These are phyloP conservation scores for Chromoteleia sp. DNA, from an alignment of 2,888 invertebrate species.

Conservation along the genomic window DNA sequence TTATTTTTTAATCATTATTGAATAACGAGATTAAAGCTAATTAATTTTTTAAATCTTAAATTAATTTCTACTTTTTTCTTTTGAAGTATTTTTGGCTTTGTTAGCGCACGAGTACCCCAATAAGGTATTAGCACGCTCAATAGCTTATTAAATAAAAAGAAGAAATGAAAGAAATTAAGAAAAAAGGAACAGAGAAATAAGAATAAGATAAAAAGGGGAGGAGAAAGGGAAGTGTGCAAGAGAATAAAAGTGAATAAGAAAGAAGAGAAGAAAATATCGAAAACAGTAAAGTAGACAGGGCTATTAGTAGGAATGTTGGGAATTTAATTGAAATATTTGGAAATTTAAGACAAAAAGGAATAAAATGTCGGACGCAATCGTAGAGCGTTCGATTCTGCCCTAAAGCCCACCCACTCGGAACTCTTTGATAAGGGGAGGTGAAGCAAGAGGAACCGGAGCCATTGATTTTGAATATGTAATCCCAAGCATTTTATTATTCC, in stretches of 20 bases:
- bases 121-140: slow-evolving; percentile 5
- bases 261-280: neutral
- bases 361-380: slow-evolving; percentile 76
- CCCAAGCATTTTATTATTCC: slow-evolving; percentile 83
- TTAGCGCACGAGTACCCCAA: neutral
- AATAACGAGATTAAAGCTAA: no score
- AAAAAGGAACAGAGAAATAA: slow-evolving; percentile 1
- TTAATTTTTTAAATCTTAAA: no score
- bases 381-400: slow-evolving; percentile 66
- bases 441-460: slow-evolving; percentile 75
- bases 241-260: slow-evolving; percentile 3
- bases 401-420: slow-evolving; percentile 74
- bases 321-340: slow-evolving; percentile 59
- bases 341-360: slow-evolving; percentile 53
- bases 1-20: no score
- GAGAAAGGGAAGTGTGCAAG: neutral
- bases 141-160: slow-evolving; percentile 20
- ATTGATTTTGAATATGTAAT: slow-evolving; percentile 84
- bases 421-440: slow-evolving; percentile 74
- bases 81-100: neutral
- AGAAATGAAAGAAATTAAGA: slow-evolving; percentile 17
- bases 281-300: slow-evolving; percentile 26
- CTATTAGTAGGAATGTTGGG: slow-evolving; percentile 62
- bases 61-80: neutral
- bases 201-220: no score